A percentile compares a stretch with the other conserved stretches of the same genome.
Conservation (phyloP, 2,888 invertebrate genomes). For the Tridacna gigas region DNA sequence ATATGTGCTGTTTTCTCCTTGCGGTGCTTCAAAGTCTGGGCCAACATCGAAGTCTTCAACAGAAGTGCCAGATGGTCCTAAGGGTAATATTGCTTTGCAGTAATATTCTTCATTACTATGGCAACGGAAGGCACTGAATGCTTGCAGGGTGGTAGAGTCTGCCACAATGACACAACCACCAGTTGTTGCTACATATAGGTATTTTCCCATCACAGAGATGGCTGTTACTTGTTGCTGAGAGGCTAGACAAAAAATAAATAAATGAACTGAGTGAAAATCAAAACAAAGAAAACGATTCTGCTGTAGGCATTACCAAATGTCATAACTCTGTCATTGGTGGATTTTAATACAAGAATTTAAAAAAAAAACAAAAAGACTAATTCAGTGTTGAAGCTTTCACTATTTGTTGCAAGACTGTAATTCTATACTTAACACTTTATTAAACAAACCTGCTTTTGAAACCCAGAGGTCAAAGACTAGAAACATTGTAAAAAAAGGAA, state of each 20-base stretch:
- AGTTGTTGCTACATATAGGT: conserved; percentile 95
- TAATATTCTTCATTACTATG: conserved; percentile 77
- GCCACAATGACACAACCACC: conserved; percentile 97
- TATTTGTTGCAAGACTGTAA: too few species aligned
- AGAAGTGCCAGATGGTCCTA: conserved; percentile 38
- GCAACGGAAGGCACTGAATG: conserved; percentile 94
- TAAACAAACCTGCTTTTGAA: too few species aligned
- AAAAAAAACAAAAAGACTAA: too few species aligned
- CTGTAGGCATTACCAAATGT: too few species aligned
- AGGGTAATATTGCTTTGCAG: conserved; percentile 74
- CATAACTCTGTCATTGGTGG: too few species aligned
- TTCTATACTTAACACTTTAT: too few species aligned
- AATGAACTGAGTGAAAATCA: too few species aligned
- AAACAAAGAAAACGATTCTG: too few species aligned
- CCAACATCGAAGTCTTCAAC: not conserved
- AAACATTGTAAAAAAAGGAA: too few species aligned
- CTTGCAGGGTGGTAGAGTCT: conserved; percentile 91
- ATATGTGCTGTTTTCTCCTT: not conserved
- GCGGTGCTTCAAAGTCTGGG: not conserved
- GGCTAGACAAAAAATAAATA: conserved; percentile 72
- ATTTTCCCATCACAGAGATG: conserved; percentile 87
- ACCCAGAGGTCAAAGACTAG: too few species aligned
- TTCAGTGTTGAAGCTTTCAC: too few species aligned
- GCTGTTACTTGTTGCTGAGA: conserved; percentile 89
- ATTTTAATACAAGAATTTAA: too few species aligned